A percentile compares a stretch with the other conserved stretches of the same genome.
phyloP scores from a whole-genome alignment of 37 sponge, comb jelly and placozoan genomes.

The Halisarca cf. caerulea region DNA sequence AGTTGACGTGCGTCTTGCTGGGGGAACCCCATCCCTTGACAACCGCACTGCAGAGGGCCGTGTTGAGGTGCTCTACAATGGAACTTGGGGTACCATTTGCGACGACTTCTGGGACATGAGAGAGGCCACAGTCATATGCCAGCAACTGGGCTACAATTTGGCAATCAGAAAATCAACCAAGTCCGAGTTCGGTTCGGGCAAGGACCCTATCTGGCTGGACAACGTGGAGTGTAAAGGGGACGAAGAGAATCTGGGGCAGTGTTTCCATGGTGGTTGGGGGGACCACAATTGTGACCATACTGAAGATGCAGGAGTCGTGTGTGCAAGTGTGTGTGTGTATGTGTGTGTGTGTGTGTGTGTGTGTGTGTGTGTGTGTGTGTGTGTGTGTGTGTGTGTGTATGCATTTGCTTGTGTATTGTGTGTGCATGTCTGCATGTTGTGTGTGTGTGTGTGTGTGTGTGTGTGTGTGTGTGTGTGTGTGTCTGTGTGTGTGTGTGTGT shows the following conservation, averaged over 20 bases:
- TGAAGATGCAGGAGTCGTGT: slow-evolving; percentile 15
- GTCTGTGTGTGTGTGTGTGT: neutral
- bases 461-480: neutral
- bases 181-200: slow-evolving; percentile 33
- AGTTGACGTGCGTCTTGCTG: slow-evolving; percentile 18
- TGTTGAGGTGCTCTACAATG: slow-evolving; percentile 23
- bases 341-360: neutral
- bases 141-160: slow-evolving; percentile 25
- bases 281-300: slow-evolving; percentile 1
- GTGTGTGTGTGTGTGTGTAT: neutral
- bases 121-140: slow-evolving; percentile 26
- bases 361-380: neutral
- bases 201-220: slow-evolving; percentile 28
- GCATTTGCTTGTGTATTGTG: neutral
- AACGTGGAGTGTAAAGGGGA: slow-evolving; percentile 45
- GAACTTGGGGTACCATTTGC: slow-evolving; percentile 46
- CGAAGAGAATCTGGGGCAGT: slow-evolving; percentile 26
- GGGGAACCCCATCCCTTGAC: neutral
- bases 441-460: neutral
- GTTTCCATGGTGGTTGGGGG: slow-evolving; percentile 13
- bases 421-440: neutral
- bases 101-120: slow-evolving; percentile 23
- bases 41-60: neutral
- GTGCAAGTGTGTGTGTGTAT: slow-evolving; percentile 1
- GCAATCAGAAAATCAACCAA: neutral